These are phyloP conservation scores for Galeruca laticollis DNA, from an alignment of 2,888 invertebrate species.

Conservation along the genomic window DNA sequence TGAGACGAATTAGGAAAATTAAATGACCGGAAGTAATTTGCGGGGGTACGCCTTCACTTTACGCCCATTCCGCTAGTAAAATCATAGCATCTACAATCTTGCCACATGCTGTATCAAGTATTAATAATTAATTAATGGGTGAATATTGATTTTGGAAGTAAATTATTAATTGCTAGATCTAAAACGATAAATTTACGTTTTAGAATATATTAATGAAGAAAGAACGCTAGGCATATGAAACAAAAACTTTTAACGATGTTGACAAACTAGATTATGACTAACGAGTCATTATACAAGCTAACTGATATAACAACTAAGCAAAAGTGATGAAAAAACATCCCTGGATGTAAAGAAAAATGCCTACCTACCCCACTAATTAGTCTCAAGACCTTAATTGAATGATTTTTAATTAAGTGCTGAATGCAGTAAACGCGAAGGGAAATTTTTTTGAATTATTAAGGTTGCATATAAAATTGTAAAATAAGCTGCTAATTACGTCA, in stretches of 20 bases:
- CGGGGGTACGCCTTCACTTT: conserved; percentile 48
- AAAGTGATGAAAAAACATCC: conserved; percentile 44
- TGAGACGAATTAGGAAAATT: conserved; percentile 49
- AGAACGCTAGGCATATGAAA: not conserved
- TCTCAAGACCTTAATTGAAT: conserved; percentile 77
- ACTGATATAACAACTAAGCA: conserved; percentile 57
- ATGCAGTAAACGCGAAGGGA: conserved; percentile 56
- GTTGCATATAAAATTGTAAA: conserved; percentile 50
- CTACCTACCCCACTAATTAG: conserved; percentile 72
- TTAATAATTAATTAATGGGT: conserved; percentile 56
- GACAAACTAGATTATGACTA: conserved; percentile 37
- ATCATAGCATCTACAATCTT: conserved; percentile 48
- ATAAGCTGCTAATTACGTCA: conserved; percentile 47
- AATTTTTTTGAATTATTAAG: conserved; percentile 53
- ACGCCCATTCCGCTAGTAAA: conserved; percentile 47
- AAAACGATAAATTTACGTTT: not conserved
- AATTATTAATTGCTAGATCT: conserved; percentile 52
- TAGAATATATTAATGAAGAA: not conserved
- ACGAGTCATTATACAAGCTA: conserved; percentile 53
- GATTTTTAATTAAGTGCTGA: conserved; percentile 74
- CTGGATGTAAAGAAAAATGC: conserved; percentile 60
- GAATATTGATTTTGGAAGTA: conserved; percentile 52
- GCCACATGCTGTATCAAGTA: conserved; percentile 51
- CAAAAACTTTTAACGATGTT: conserved; percentile 28
- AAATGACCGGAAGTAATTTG: conserved; percentile 43